Percentiles rank a stretch among this genome's conserved stretches.
Evolutionary conservation across 2,113 vertebrate genomes (phyloP).

Genomic region (Saguinus midas): DNA sequence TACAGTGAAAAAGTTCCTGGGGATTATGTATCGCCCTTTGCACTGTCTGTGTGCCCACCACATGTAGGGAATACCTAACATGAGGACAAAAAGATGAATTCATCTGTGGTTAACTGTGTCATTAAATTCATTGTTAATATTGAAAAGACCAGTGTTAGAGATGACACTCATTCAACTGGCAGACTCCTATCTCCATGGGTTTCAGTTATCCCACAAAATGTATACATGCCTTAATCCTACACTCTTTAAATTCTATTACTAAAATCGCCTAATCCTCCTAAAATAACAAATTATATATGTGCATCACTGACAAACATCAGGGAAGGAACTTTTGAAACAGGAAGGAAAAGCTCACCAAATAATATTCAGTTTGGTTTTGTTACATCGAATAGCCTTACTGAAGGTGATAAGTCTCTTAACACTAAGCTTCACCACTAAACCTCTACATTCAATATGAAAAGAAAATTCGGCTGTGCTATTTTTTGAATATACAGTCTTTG

Average conservation of each 20-base stretch:
- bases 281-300: not conserved
- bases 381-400: not conserved
- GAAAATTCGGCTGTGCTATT: not conserved
- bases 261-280: not conserved
- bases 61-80: fast-evolving
- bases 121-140: not conserved
- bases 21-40: not conserved
- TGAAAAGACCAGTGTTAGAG: not conserved
- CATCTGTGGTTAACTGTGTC: not conserved
- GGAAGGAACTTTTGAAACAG: not conserved
- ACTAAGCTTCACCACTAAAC: not conserved
- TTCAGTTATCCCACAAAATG: not conserved
- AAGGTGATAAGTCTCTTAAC: not conserved
- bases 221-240: not conserved
- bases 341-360: not conserved
- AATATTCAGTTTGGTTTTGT: not conserved
- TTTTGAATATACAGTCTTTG: not conserved
- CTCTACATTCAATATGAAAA: not conserved
- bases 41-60: not conserved
- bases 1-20: not conserved
- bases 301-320: not conserved
- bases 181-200: not conserved
- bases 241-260: not conserved
- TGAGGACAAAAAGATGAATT: not conserved
- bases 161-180: not conserved